A percentile compares a stretch with the other conserved stretches of the same genome.
Evolutionary conservation across 2,888 invertebrate genomes (phyloP).

Genomic region (Lasioglossum zephyrum): DNA sequence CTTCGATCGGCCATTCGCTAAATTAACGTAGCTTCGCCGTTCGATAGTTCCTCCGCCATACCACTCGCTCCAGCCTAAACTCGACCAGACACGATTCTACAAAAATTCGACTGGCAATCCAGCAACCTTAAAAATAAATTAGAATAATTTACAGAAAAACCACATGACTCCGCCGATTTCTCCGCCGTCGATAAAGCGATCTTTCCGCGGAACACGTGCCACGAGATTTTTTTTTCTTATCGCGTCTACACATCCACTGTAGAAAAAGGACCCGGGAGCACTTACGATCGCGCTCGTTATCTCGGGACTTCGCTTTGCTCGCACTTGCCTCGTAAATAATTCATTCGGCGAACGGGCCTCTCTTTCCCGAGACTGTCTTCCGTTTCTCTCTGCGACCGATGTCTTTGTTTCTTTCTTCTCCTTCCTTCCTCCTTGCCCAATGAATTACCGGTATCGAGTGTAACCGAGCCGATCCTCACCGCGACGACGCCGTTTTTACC

Average conservation of each 20-base stretch:
- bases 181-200: constrained; percentile 1
- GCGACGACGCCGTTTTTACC: constrained; percentile 26
- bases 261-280: constrained; percentile 29
- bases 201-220: constrained; percentile 23
- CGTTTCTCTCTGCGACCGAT: neutral
- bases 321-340: constrained; percentile 57
- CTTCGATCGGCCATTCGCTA: constrained; percentile 29
- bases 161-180: too few relatives aligned
- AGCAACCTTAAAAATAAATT: neutral
- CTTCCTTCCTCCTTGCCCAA: constrained; percentile 5
- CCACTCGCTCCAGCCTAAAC: neutral
- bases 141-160: neutral
- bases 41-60: neutral
- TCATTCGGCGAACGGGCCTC: constrained; percentile 42
- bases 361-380: constrained; percentile 38
- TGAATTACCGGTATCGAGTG: constrained; percentile 41
- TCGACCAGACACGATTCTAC: neutral
- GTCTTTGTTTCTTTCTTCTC: neutral
- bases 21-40: constrained; percentile 31
- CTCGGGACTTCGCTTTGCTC: constrained; percentile 33
- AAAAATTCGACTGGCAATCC: neutral
- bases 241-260: neutral
- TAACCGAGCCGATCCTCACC: neutral
- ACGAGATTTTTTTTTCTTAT: constrained; percentile 26
- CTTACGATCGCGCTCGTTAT: constrained; percentile 57